These are phyloP conservation scores for Chrysemys picta DNA, from an alignment of 2,113 vertebrate species.

Conservation along the genomic window DNA sequence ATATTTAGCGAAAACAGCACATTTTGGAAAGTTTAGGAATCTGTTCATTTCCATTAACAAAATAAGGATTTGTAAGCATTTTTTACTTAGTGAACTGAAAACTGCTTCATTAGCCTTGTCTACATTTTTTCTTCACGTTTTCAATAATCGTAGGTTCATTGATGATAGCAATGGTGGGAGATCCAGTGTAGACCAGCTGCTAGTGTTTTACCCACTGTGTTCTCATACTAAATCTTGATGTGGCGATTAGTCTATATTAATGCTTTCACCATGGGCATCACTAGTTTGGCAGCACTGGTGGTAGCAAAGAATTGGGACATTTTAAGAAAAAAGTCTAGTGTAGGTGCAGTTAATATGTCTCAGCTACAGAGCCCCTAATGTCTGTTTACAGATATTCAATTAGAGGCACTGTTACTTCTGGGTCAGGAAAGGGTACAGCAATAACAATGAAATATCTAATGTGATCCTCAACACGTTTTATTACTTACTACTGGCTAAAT, in stretches of 20 bases:
- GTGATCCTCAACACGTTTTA: background rate
- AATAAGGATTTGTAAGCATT: background rate
- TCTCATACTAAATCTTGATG: background rate
- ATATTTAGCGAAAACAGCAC: fast-evolving
- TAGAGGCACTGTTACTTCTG: background rate
- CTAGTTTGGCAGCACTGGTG: background rate
- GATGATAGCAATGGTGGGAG: background rate
- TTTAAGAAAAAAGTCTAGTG: background rate
- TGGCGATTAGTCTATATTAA: background rate
- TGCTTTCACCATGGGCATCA: background rate
- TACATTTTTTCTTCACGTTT: background rate
- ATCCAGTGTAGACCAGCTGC: background rate
- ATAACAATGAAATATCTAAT: background rate
- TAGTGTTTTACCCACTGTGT: background rate
- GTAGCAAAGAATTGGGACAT: background rate
- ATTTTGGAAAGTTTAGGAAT: background rate
- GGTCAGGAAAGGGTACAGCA: background rate
- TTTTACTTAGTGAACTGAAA: background rate
- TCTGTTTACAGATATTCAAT: background rate
- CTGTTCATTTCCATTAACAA: slow-evolving; percentile 2
- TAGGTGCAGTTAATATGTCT: background rate
- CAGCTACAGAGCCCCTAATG: background rate
- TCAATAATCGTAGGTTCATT: background rate
- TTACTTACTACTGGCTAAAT: background rate
- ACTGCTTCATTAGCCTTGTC: background rate